These are phyloP conservation scores for Corydoras maculifer DNA, from an alignment of 2,113 vertebrate genomes.

Conservation along the genomic window DNA sequence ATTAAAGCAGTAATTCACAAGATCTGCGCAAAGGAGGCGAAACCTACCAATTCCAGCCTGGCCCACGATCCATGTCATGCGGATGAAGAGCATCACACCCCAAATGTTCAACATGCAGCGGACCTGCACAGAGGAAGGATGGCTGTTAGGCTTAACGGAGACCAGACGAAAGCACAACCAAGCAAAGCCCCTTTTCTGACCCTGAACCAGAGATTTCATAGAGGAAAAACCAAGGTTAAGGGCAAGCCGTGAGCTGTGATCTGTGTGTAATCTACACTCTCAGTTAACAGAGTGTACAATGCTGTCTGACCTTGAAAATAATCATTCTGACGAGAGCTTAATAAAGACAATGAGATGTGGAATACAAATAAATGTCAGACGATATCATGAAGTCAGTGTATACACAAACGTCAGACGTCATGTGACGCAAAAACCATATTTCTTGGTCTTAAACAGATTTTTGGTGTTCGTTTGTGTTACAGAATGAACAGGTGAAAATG, in stretches of 20 bases:
- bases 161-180: neutral
- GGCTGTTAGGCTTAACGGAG: constrained; percentile 31
- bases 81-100: constrained; percentile 99
- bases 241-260: constrained; percentile 8
- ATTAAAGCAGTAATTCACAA: constrained; percentile 37
- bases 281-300: neutral
- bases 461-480: no score
- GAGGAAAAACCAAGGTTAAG: constrained; percentile 1
- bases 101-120: constrained; percentile 99
- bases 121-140: constrained; percentile 68
- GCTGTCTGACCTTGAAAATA: neutral
- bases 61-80: constrained; percentile 96
- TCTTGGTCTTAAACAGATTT: no score
- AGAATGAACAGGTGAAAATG: constrained; percentile 9
- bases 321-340: no score
- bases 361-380: neutral
- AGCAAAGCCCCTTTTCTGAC: constrained; percentile 6
- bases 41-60: constrained; percentile 91
- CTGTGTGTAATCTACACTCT: constrained; percentile 10
- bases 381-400: neutral
- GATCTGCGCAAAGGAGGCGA: constrained; percentile 6
- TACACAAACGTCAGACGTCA: no score
- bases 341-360: no score
- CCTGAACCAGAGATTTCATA: neutral
- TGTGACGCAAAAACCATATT: no score